phyloP scores from a whole-genome alignment of 2,113 vertebrate genomes.

The Cranoglanis bouderius region DNA sequence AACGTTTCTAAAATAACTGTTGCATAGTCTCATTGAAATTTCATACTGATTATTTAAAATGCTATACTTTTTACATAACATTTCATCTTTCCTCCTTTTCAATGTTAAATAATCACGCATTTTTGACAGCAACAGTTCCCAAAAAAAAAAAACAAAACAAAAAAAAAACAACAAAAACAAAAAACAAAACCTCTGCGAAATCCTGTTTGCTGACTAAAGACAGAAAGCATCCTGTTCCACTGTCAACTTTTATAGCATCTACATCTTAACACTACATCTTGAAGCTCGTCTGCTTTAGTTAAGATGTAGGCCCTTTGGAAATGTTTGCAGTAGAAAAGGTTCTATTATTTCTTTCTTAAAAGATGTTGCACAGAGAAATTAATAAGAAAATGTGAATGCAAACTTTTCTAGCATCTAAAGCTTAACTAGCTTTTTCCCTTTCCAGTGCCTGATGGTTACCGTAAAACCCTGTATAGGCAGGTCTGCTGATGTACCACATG shows the following conservation, averaged over 20 bases:
- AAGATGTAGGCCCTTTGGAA: neutral
- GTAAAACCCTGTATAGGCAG: neutral
- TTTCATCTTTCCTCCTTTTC: neutral
- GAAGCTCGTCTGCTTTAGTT: neutral
- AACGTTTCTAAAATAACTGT: neutral
- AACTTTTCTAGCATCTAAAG: neutral
- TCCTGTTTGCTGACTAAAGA: no score
- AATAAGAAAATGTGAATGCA: neutral
- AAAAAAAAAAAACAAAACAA: no score
- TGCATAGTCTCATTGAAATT: neutral
- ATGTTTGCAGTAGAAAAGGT: neutral
- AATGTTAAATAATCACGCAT: no score
- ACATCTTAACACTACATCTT: neutral
- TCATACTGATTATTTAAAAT: neutral
- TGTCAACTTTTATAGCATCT: no score
- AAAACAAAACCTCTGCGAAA: no score
- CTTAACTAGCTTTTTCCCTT: neutral
- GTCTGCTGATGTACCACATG: neutral
- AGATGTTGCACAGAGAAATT: no score
- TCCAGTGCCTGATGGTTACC: neutral
- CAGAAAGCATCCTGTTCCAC: no score
- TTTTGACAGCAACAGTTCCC: no score
- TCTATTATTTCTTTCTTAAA: no score
- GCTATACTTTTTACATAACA: neutral
- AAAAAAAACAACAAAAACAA: no score